Evolutionary conservation across 2,888 invertebrate species (phyloP).

Genomic region (Masnerella sp.): DNA sequence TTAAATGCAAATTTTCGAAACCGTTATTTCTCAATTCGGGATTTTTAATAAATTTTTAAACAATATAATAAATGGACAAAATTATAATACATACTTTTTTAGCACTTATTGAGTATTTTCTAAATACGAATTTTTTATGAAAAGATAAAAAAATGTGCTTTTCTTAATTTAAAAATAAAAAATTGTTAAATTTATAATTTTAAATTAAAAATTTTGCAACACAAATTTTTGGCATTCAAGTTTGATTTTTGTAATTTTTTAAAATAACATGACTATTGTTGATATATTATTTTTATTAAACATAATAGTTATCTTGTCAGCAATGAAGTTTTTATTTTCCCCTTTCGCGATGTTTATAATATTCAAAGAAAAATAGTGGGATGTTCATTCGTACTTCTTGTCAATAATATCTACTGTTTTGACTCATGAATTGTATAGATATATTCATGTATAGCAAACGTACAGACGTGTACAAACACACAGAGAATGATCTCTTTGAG

Average conservation of each 20-base stretch:
- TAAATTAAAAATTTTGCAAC: too few relatives aligned
- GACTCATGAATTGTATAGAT: slow-evolving; percentile 33
- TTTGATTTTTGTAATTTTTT: neutral
- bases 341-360: slow-evolving; percentile 36
- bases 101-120: too few relatives aligned
- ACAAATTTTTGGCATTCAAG: neutral
- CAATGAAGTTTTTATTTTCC: slow-evolving; percentile 22
- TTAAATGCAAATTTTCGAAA: slow-evolving; percentile 5
- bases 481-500: slow-evolving; percentile 37
- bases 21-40: neutral
- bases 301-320: slow-evolving; percentile 31
- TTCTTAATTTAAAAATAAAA: too few relatives aligned
- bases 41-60: neutral
- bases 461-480: slow-evolving; percentile 24
- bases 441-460: slow-evolving; percentile 40
- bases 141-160: too few relatives aligned
- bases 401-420: slow-evolving; percentile 40
- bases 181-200: too few relatives aligned
- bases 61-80: too few relatives aligned
- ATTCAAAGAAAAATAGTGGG: slow-evolving; percentile 43
- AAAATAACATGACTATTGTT: too few relatives aligned
- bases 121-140: too few relatives aligned
- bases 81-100: too few relatives aligned
- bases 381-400: slow-evolving; percentile 37
- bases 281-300: slow-evolving; percentile 7